Percentiles rank a stretch among this genome's conserved stretches.
These are phyloP conservation scores for Lucilia sericata DNA, from an alignment of 1,140 invertebrate genomes.

Conservation along the genomic window DNA sequence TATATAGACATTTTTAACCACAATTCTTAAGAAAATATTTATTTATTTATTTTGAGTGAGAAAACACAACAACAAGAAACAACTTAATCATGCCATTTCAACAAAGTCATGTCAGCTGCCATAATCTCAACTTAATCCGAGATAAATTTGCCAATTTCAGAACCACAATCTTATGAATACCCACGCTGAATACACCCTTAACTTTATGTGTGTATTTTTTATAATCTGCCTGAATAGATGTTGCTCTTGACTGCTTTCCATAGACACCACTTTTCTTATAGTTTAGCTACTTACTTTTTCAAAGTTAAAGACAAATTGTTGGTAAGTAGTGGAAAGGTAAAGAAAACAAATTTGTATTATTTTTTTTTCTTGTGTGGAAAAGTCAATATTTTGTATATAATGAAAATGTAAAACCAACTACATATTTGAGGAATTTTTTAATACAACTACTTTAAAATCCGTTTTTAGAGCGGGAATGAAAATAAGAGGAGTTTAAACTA, in stretches of 20 bases:
- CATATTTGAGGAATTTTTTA: too few relatives aligned
- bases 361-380: not conserved
- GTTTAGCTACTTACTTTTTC: not conserved
- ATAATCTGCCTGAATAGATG: not conserved
- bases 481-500: too few relatives aligned
- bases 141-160: slow-evolving; percentile 40
- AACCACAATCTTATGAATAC: not conserved
- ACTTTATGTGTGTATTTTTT: too few relatives aligned
- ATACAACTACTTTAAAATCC: too few relatives aligned
- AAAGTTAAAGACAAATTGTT: not conserved
- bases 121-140: slow-evolving; percentile 53
- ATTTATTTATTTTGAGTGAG: slow-evolving; percentile 39
- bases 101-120: slow-evolving; percentile 61
- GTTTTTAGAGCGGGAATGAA: too few relatives aligned
- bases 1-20: too few relatives aligned
- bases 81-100: slow-evolving; percentile 47
- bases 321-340: not conserved
- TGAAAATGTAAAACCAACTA: not conserved
- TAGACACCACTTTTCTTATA: not conserved
- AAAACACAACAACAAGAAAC: slow-evolving; percentile 7
- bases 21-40: not conserved
- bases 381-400: not conserved
- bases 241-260: not conserved
- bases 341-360: slow-evolving; percentile 10
- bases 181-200: not conserved